These are phyloP conservation scores for Drosophila repletoides DNA, from an alignment of 1,140 invertebrate species.

Conservation along the genomic window DNA sequence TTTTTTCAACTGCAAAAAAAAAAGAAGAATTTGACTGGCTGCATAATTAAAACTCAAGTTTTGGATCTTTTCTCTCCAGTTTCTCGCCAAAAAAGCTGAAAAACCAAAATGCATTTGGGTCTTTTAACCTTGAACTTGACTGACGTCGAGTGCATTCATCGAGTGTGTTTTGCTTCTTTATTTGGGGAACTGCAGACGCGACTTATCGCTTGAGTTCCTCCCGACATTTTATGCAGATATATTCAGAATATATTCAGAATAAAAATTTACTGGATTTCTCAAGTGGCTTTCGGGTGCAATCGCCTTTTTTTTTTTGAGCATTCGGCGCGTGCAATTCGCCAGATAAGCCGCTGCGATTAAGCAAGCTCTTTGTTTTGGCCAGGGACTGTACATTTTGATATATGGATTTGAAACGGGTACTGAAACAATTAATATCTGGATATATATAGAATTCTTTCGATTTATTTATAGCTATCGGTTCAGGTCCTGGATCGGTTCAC, in stretches of 20 bases:
- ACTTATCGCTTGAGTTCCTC: background rate
- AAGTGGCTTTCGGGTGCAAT: slow-evolving; percentile 3
- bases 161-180: slow-evolving; percentile 43
- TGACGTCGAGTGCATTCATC: slow-evolving; percentile 11
- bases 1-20: no score
- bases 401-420: no score
- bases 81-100: no score
- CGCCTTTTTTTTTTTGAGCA: background rate
- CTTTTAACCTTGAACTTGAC: slow-evolving; percentile 71
- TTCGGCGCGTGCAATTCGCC: no score
- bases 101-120: slow-evolving; percentile 25
- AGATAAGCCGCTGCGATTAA: slow-evolving; percentile 1
- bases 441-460: slow-evolving; percentile 1
- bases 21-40: no score
- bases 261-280: slow-evolving; percentile 10
- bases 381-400: slow-evolving; percentile 1
- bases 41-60: slow-evolving; percentile 29
- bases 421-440: background rate
- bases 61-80: background rate
- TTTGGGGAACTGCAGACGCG: background rate
- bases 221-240: background rate
- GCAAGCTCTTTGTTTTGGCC: background rate
- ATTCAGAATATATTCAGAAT: no score
- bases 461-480: no score
- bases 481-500: no score